These are phyloP conservation scores for Polyploca ridens DNA, from an alignment of 2,888 invertebrate genomes.

Conservation along the genomic window DNA sequence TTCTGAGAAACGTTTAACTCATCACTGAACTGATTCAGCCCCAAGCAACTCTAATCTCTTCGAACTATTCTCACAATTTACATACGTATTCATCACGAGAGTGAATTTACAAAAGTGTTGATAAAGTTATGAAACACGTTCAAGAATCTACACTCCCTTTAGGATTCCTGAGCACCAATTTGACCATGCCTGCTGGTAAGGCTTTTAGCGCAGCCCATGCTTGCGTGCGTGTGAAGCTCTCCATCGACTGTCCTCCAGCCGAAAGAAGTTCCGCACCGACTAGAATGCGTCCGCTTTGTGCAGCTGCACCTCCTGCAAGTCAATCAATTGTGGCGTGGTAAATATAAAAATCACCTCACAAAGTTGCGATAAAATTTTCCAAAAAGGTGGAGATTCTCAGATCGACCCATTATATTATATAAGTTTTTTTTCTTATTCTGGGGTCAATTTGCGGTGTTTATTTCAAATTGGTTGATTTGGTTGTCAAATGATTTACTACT, in stretches of 20 bases:
- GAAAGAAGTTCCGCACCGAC: slow-evolving; percentile 94
- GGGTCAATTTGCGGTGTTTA: too few species aligned
- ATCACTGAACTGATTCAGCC: slow-evolving; percentile 33
- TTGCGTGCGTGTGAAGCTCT: slow-evolving; percentile 95
- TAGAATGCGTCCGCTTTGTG: slow-evolving; percentile 92
- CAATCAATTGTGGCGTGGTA: not conserved
- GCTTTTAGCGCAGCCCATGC: slow-evolving; percentile 97
- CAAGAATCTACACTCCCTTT: slow-evolving; percentile 35
- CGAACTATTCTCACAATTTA: slow-evolving; percentile 24
- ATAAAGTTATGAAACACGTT: not conserved
- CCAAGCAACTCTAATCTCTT: slow-evolving; percentile 30
- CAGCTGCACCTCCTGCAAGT: slow-evolving; percentile 92
- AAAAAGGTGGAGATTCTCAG: too few species aligned
- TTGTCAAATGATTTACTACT: too few species aligned
- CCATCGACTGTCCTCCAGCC: slow-evolving; percentile 92
- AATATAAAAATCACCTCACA: too few species aligned
- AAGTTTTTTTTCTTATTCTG: too few species aligned
- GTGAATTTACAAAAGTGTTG: not conserved
- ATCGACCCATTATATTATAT: too few species aligned
- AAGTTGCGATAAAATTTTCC: too few species aligned
- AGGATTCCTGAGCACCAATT: slow-evolving; percentile 81
- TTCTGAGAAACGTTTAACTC: too few species aligned
- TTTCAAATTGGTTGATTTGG: too few species aligned
- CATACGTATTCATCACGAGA: not conserved
- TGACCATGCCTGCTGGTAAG: slow-evolving; percentile 92